Conservation (phyloP, 2,113 vertebrate species). For the Channa argus region DNA sequence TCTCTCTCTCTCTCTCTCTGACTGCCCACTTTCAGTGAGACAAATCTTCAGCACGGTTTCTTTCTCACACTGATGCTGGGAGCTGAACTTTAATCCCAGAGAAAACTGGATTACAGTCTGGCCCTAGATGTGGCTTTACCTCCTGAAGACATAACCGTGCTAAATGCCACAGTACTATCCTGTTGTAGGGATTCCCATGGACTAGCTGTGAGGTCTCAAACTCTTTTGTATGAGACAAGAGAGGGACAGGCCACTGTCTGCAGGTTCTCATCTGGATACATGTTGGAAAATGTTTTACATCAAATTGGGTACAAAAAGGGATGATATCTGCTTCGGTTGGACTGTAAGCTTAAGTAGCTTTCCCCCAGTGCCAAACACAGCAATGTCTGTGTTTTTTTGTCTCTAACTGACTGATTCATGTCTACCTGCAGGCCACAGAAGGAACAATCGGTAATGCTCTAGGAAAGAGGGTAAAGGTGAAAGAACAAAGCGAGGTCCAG, state of each 20-base stretch:
- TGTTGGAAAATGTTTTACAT: constrained; percentile 32
- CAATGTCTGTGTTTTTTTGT: constrained; percentile 46
- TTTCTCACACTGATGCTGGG: constrained; percentile 36
- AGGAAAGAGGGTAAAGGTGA: constrained; percentile 42
- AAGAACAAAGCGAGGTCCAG: constrained; percentile 8
- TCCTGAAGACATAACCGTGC: constrained; percentile 60
- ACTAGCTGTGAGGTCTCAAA: constrained; percentile 38
- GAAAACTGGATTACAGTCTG: constrained; percentile 73
- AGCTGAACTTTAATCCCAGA: constrained; percentile 64
- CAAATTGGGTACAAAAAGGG: constrained; percentile 35
- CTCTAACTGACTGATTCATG: constrained; percentile 50
- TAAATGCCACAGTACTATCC: constrained; percentile 61
- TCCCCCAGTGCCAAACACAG: constrained; percentile 26
- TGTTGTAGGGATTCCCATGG: constrained; percentile 46
- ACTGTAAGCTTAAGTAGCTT: constrained; percentile 24
- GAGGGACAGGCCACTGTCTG: background rate
- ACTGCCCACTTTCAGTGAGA: constrained; percentile 54
- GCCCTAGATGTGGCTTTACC: constrained; percentile 59
- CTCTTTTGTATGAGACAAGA: constrained; percentile 21
- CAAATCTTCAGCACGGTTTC: constrained; percentile 54
- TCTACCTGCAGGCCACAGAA: constrained; percentile 48
- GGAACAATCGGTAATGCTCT: constrained; percentile 13
- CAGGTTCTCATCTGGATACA: constrained; percentile 40
- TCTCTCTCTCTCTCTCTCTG: constrained; percentile 36
- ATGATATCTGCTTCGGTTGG: constrained; percentile 40